A percentile compares a stretch with the other conserved stretches of the same genome.
phyloP scores from a whole-genome alignment of 2,888 invertebrate genomes.

The Aspidapion aeneum region DNA sequence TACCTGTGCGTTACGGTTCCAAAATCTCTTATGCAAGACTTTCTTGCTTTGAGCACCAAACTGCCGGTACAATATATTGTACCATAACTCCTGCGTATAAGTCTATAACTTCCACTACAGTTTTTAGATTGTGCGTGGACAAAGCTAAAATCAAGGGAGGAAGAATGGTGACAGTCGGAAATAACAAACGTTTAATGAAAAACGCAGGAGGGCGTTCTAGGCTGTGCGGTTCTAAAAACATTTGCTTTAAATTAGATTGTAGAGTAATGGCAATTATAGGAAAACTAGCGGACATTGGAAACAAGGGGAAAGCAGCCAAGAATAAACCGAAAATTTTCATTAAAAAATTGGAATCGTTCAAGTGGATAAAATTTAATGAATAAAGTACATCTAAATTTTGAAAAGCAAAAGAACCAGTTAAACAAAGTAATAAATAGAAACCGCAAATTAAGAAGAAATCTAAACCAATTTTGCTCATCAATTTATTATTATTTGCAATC shows the following conservation, averaged over 20 bases:
- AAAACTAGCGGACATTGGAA: constrained; percentile 92
- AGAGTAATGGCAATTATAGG: constrained; percentile 96
- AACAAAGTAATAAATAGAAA: constrained; percentile 86
- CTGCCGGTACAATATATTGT: constrained; percentile 90
- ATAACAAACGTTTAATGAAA: constrained; percentile 63
- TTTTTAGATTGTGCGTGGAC: constrained; percentile 77
- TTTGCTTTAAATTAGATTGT: constrained; percentile 82
- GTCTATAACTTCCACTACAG: constrained; percentile 84
- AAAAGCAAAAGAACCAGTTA: constrained; percentile 88
- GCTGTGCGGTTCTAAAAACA: constrained; percentile 61
- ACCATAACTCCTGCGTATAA: constrained; percentile 93
- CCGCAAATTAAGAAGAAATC: constrained; percentile 81
- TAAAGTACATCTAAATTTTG: constrained; percentile 81
- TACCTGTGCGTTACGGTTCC: constrained; percentile 67
- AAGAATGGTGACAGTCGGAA: constrained; percentile 76
- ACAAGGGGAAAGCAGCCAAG: constrained; percentile 89
- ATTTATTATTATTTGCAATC: constrained; percentile 71
- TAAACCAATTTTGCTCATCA: constrained; percentile 64
- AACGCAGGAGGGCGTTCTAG: constrained; percentile 69
- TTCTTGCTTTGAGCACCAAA: constrained; percentile 76
- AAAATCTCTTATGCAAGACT: constrained; percentile 63
- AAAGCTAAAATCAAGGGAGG: constrained; percentile 86
- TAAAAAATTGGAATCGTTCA: constrained; percentile 51
- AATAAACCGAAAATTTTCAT: constrained; percentile 76
- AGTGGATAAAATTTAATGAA: constrained; percentile 87